phyloP scores from a whole-genome alignment of 2,113 vertebrate species.

The Cisticola juncidis region DNA sequence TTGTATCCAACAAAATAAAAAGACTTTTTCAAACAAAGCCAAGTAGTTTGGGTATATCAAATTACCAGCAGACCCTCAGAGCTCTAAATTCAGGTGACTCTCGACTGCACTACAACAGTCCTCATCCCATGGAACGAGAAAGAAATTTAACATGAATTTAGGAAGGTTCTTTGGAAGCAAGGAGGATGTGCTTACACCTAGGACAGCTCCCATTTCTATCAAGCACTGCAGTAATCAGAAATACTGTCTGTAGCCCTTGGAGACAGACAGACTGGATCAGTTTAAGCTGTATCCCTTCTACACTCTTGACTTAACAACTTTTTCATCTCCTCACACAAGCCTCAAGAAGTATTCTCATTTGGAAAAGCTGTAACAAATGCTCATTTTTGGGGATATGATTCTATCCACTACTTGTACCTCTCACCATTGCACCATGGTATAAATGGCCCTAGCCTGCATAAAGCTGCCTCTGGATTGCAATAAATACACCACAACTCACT shows the following conservation, averaged over 20 bases:
- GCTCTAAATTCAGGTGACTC: not conserved
- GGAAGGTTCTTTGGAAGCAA: not conserved
- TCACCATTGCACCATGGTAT: not conserved
- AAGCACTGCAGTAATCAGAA: not conserved
- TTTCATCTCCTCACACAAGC: not conserved
- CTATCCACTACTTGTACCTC: not conserved
- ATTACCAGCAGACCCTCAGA: not conserved
- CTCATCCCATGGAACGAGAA: accelerated
- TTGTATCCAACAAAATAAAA: accelerated
- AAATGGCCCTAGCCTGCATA: not conserved
- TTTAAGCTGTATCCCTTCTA: not conserved
- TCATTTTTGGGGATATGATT: not conserved
- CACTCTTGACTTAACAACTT: not conserved
- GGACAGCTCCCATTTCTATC: not conserved
- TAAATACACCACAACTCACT: conserved; percentile 70
- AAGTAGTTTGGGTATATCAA: not conserved
- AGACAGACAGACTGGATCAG: not conserved
- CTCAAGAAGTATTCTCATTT: not conserved
- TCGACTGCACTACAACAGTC: not conserved
- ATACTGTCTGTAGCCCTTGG: not conserved
- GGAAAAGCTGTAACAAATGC: not conserved
- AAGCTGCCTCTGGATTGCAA: not conserved
- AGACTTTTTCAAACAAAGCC: not conserved
- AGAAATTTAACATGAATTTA: not conserved
- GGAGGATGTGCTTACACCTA: not conserved